Base-by-base conservation (phyloP, 1,140 invertebrate genomes). In the Drosophila auraria region DNA sequence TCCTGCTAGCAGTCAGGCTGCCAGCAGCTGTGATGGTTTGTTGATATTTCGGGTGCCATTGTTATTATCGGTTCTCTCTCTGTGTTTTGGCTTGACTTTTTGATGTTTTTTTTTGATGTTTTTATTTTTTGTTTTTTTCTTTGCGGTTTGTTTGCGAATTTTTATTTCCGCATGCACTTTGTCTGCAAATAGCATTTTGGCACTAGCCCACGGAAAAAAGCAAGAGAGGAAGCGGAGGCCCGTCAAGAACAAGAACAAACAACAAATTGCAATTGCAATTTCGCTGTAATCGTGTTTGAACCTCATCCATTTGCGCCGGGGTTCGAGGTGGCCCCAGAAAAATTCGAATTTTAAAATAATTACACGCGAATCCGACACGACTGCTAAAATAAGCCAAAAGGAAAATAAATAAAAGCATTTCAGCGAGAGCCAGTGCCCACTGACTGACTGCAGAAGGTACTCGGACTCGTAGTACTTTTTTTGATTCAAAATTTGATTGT, bases 301-400 rank as follows among this genome's bases (percentile, higher is more conserved):
- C 75, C 79, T 50, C 70, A 60, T 73, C 45, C 36, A 5, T 8
- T n/a, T 15, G 49, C 17, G 33, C 17, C 33, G 49, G 50, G 49
- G 47, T 56, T 45, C 49, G 63, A 69, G 79, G 68, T 78, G 72
- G 72, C 63, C 64, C 73, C 76, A 70, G 69, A 78, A 75, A 86
- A 91, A 77, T 91, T 82, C 69, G 70, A 80, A 90, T 86, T 90
- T 90, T 79, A 84, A 82, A 90, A 90, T 90, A 89, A 89, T 90
- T 90, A 89, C 78, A 89, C 23, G 68, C 51, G 50, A 71, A 71
- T 69, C 40, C 68, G 64, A 71, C 68, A 69, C 70, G 71, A 81
- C 47, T 38, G 12, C 60, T 70, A 74, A 74, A 78, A 64, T 62
- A 79, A 83, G 42, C 63, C 54, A 30, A 44, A 45, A 45, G 25